Evolutionary conservation across 2,888 invertebrate genomes (phyloP).

Genomic region (Cinara cedri): DNA sequence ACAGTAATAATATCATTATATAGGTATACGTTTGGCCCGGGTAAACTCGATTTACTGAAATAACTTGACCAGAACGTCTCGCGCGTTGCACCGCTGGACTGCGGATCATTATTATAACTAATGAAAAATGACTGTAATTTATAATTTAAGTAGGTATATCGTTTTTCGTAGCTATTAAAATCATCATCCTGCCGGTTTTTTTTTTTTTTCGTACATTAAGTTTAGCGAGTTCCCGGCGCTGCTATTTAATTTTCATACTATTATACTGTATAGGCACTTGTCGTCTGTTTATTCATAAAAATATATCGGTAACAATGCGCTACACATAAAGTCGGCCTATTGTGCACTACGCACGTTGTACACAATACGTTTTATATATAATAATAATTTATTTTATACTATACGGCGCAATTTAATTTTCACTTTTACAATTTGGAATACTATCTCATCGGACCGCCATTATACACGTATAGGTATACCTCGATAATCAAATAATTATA

Average conservation of each 20-base stretch:
- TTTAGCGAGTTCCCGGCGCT: neutral
- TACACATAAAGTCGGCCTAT: neutral
- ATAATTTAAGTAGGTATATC: conserved; percentile 1
- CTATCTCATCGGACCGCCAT: conserved; percentile 34
- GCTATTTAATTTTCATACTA: too few relatives aligned
- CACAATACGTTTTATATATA: neutral
- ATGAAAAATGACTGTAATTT: neutral
- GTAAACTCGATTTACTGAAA: conserved; percentile 12
- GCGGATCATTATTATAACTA: neutral
- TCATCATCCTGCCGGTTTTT: too few relatives aligned
- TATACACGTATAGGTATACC: too few relatives aligned
- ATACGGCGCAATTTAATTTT: conserved; percentile 48
- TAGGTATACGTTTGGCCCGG: conserved; percentile 11
- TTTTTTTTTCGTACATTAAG: neutral
- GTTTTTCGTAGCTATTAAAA: too few relatives aligned
- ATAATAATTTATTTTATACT: conserved; percentile 13
- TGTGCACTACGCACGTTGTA: conserved; percentile 1
- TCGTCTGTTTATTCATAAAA: conserved; percentile 5
- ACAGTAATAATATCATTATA: neutral
- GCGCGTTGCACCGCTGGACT: neutral
- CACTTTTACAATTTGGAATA: conserved; percentile 50
- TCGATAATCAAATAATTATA: conserved; percentile 47
- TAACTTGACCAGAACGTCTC: conserved; percentile 27
- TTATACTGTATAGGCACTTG: neutral
- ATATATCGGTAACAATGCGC: conserved; percentile 2